Percentiles rank a stretch among this genome's conserved stretches.
These are phyloP conservation scores for Mimumesa dahlbomi DNA, from an alignment of 2,888 invertebrate genomes.

Conservation along the genomic window DNA sequence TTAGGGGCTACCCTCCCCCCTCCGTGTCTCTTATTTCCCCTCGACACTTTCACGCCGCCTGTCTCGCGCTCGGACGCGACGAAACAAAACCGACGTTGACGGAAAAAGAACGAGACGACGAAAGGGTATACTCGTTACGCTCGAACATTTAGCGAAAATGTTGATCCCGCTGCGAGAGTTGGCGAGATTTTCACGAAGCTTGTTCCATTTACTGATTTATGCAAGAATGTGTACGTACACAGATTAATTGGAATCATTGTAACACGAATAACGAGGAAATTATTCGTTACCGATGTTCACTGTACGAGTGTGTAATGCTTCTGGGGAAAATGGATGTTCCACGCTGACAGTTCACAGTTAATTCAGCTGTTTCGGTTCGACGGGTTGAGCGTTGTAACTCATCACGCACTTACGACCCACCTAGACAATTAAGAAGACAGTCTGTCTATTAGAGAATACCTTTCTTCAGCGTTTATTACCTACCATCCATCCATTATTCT, in stretches of 20 bases:
- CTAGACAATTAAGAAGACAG: conserved; percentile 79
- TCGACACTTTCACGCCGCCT: conserved; percentile 25
- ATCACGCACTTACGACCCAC: conserved; percentile 69
- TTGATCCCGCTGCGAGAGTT: too few species aligned
- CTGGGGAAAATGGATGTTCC: conserved; percentile 22
- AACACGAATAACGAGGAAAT: too few species aligned
- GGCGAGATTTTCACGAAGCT: too few species aligned
- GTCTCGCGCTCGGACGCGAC: conserved; percentile 17
- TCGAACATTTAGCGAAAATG: too few species aligned
- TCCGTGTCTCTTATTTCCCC: conserved; percentile 2
- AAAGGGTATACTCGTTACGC: too few species aligned
- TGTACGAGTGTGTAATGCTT: too few species aligned
- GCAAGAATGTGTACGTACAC: too few species aligned
- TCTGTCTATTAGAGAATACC: conserved; percentile 74
- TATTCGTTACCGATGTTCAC: too few species aligned
- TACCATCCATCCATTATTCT: conserved; percentile 21
- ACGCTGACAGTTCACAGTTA: conserved; percentile 50
- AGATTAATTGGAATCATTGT: too few species aligned
- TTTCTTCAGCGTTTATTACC: conserved; percentile 1
- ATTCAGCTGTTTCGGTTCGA: conserved; percentile 52
- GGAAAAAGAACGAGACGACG: conserved; percentile 17
- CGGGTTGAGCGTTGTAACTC: conserved; percentile 58
- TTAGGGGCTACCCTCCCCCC: conserved; percentile 65
- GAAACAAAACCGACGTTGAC: conserved; percentile 13
- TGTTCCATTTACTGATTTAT: too few species aligned